Evolutionary conservation across 2,888 invertebrate genomes (phyloP).

Genomic region (Strigamia maritima): DNA sequence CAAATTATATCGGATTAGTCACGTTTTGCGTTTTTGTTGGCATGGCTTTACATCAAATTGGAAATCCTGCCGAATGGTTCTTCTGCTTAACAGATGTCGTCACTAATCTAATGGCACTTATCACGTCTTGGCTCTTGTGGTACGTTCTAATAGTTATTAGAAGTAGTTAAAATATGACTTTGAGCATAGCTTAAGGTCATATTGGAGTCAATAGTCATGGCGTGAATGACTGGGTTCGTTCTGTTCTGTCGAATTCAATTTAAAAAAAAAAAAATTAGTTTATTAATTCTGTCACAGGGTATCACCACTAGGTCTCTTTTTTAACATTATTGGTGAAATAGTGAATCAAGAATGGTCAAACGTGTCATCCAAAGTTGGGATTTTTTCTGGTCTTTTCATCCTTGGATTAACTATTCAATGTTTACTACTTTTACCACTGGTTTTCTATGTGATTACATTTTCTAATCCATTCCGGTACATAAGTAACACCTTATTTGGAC

Average conservation of each 20-base stretch:
- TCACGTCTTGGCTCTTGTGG: not conserved
- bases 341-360: not conserved
- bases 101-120: not conserved
- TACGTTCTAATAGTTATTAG: not conserved
- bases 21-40: not conserved
- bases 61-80: not conserved
- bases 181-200: too few species aligned
- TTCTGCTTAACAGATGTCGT: not conserved
- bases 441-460: not conserved
- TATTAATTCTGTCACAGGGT: not conserved
- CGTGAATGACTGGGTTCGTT: too few species aligned
- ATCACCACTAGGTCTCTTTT: not conserved
- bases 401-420: not conserved
- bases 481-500: not conserved
- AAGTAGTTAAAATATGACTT: too few species aligned
- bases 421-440: not conserved
- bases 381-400: not conserved
- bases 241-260: too few species aligned
- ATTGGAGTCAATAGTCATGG: too few species aligned
- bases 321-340: not conserved
- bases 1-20: not conserved
- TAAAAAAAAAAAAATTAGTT: too few species aligned
- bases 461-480: not conserved
- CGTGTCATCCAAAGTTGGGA: not conserved
- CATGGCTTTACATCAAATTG: not conserved